A percentile compares a stretch with the other conserved stretches of the same genome.
phyloP scores from a whole-genome alignment of 1,140 invertebrate genomes.

The Nephotettix cincticeps region DNA sequence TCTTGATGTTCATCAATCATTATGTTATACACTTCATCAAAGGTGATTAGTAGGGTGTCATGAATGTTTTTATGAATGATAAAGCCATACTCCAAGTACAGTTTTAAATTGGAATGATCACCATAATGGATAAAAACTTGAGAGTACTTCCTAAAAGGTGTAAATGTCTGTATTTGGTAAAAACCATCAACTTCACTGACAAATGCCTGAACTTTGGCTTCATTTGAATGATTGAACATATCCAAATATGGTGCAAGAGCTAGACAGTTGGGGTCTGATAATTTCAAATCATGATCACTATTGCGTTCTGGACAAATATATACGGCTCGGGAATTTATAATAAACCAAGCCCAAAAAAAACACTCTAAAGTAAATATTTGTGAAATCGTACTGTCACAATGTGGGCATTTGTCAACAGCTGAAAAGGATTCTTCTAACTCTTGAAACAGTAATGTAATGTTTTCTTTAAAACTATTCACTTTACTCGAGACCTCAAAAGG shows the following conservation, averaged over 20 bases:
- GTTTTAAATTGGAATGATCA: conserved; percentile 40
- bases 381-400: conserved; percentile 35
- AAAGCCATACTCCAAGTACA: conserved; percentile 43
- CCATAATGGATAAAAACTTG: conserved; percentile 44
- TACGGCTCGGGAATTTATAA: conserved; percentile 61
- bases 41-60: conserved; percentile 34
- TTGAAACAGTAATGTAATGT: conserved; percentile 33
- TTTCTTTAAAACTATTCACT: conserved; percentile 34
- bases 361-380: conserved; percentile 38
- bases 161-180: conserved; percentile 38
- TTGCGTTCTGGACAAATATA: conserved; percentile 38
- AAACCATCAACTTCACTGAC: conserved; percentile 33
- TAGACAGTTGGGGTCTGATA: conserved; percentile 45
- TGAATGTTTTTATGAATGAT: conserved; percentile 39
- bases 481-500: conserved; percentile 36
- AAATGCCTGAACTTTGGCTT: conserved; percentile 37
- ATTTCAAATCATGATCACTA: conserved; percentile 31
- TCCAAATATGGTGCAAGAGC: conserved; percentile 64
- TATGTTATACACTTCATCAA: conserved; percentile 34
- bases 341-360: conserved; percentile 54
- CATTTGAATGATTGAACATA: conserved; percentile 58
- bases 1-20: conserved; percentile 20
- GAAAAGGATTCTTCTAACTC: conserved; percentile 19
- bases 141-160: conserved; percentile 37
- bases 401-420: conserved; percentile 34